Conservation (phyloP, 2,797 vertebrate genomes). For the Erethizon dorsatum region DNA sequence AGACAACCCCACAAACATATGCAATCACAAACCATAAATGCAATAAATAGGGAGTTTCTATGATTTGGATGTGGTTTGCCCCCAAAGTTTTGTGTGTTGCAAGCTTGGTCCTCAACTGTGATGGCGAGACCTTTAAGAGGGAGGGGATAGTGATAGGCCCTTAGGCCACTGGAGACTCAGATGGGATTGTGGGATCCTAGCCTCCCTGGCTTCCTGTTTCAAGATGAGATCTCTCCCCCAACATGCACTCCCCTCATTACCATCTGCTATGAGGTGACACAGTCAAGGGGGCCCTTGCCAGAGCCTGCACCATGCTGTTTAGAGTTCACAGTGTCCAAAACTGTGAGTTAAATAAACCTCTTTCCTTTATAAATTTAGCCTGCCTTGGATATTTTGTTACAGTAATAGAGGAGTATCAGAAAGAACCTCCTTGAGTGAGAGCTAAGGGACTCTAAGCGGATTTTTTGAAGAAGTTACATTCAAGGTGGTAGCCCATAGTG, state of each 20-base stretch:
- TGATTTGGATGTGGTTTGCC: neutral
- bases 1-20: neutral
- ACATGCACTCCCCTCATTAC: no score
- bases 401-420: neutral
- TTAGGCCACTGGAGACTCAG: neutral
- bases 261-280: neutral
- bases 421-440: neutral
- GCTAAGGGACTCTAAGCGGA: neutral
- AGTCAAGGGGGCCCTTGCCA: no score
- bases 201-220: neutral
- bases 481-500: neutral
- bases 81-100: neutral
- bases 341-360: neutral
- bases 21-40: neutral
- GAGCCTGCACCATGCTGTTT: neutral
- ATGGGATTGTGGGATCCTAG: neutral
- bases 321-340: neutral
- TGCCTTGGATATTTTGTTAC: neutral
- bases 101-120: neutral
- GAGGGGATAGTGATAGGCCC: neutral
- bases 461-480: neutral
- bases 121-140: neutral
- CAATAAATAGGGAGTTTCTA: neutral
- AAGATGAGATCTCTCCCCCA: neutral
- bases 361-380: neutral